Evolutionary conservation across 2,797 vertebrate species (phyloP).

Genomic region (Perodicticus potto): DNA sequence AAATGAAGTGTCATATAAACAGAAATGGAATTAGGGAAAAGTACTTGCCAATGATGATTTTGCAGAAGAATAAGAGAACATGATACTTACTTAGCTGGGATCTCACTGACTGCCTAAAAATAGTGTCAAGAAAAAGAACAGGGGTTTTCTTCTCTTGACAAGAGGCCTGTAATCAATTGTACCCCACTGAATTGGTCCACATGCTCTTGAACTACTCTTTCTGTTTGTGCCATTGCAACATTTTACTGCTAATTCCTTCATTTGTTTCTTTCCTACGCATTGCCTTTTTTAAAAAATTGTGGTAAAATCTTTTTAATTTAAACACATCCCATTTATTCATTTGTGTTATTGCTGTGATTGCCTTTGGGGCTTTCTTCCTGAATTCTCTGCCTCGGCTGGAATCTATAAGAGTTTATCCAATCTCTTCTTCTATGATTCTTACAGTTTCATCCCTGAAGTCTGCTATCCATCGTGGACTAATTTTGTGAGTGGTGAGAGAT

Average conservation of each 20-base stretch:
- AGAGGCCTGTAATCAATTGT: not conserved
- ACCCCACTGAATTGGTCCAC: not conserved
- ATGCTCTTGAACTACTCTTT: not conserved
- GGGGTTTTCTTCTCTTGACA: not conserved
- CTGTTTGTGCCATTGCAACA: not conserved
- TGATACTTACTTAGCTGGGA: not conserved
- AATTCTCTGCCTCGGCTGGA: no score
- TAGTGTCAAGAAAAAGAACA: not conserved
- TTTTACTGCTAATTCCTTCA: not conserved
- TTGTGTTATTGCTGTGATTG: no score
- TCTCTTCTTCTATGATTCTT: no score
- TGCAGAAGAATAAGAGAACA: not conserved
- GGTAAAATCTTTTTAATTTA: no score
- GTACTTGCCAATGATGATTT: not conserved
- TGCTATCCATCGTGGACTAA: no score
- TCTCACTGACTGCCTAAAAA: conserved; percentile 19
- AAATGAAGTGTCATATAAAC: not conserved
- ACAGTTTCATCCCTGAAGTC: no score
- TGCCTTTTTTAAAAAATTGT: not conserved
- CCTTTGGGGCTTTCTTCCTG: no score
- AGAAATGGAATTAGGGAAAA: not conserved
- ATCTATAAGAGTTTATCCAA: no score
- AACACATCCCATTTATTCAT: no score
- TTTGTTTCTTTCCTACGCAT: conserved; percentile 10
- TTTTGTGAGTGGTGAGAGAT: no score